Percentiles rank a stretch among this genome's conserved stretches.
Conservation (phyloP, 2,113 vertebrate species). For the Melanotaenia duboulayi region DNA sequence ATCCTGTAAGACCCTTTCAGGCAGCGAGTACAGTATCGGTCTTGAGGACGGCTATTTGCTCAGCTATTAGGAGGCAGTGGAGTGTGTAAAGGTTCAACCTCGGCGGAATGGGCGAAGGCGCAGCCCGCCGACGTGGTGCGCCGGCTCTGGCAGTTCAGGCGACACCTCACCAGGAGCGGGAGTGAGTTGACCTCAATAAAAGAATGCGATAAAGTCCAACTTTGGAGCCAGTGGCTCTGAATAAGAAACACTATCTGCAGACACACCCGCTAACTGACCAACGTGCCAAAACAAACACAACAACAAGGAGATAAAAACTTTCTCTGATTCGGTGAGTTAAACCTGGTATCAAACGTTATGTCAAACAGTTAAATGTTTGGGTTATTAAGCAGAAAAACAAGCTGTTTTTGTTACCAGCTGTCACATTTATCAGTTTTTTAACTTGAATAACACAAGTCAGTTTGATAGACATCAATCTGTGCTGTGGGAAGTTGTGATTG, state of each 20-base stretch:
- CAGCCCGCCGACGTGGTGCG: neutral
- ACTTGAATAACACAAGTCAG: neutral
- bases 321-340: neutral
- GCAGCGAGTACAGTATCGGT: constrained; percentile 57
- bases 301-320: neutral
- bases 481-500: neutral
- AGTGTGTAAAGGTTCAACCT: constrained; percentile 71
- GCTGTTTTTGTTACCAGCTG: neutral
- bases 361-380: neutral
- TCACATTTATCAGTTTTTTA: neutral
- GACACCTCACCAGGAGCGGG: constrained; percentile 28
- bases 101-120: constrained; percentile 15
- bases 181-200: constrained; percentile 45
- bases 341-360: neutral
- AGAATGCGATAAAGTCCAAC: constrained; percentile 38
- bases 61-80: constrained; percentile 62
- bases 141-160: constrained; percentile 1
- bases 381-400: neutral
- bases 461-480: neutral
- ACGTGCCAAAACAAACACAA: constrained; percentile 1
- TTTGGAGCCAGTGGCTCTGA: constrained; percentile 25
- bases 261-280: constrained; percentile 1
- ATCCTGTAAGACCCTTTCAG: constrained; percentile 64
- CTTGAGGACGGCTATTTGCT: constrained; percentile 66
- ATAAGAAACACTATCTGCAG: constrained; percentile 13